Evolutionary conservation across 2,797 vertebrate genomes (phyloP), one percentile per base, ranked within the genome.

Genomic region (Sebastes goodei): DNA sequence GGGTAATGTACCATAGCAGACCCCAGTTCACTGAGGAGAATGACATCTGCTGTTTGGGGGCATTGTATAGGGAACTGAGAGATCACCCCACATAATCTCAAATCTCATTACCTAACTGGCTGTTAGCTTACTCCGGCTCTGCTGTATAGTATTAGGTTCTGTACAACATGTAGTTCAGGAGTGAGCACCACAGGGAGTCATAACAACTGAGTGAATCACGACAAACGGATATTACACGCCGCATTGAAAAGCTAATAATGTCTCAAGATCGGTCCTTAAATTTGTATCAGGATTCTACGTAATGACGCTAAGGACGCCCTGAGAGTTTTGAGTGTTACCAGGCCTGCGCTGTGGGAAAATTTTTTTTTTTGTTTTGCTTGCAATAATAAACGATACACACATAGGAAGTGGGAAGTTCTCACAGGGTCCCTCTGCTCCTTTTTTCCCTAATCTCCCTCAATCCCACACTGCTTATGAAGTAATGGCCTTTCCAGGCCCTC

Each of bases 401-500:
- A 92, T 74, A 94, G 94, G 94, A 96, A 93, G 92, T 93, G 82
- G 92, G 87, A 83, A 83, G 76, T 94, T 95, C 94, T 94, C 92
- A 92, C 76, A 63, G 83, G 87, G 78, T 91, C 88, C 82, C 69
- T 53, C 23, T 61, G 42, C 82, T 83, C 73, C 63, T 78, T 59
- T 78, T 67, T 65, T 57, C 20, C 77, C 78, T 87, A 90, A 91
- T 92, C 86, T 91, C 86, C 84, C 90, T 93, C 89, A 85, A 83
- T 92, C 91, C 87, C 89, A 88, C 87, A 88, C 87, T 85, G 87
- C 78, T 93, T 81, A 84, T 85, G 90, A 85, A 93, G 82, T 95
- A 95, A 95, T 95, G 91, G 88, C 93, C 94, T 95, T 95, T 95
- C 93, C 95, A 95, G 95, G 90, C 87, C 90, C 84, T 88, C 86